A percentile compares a stretch with the other conserved stretches of the same genome.
Conservation (phyloP, 2,888 invertebrate species). For the Micropterix aruncella region DNA sequence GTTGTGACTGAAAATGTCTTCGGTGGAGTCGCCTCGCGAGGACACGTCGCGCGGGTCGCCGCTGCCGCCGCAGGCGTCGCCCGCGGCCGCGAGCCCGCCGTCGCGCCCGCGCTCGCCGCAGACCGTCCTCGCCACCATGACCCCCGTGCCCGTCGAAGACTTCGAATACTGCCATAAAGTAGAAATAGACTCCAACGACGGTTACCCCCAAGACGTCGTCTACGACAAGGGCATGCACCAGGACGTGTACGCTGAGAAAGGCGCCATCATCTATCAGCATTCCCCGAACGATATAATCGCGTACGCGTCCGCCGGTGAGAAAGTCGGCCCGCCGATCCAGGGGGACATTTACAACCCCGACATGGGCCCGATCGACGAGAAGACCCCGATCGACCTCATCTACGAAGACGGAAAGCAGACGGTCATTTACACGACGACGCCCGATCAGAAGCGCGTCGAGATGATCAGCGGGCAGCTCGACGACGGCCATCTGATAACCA, state of each 20-base stretch:
- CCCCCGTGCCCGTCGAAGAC: conserved; percentile 72
- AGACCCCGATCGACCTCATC: conserved; percentile 66
- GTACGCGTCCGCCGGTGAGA: conserved; percentile 19
- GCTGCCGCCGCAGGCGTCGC: conserved; percentile 32
- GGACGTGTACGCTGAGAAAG: conserved; percentile 38
- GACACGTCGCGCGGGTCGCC: conserved; percentile 30
- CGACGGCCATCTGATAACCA: conserved; percentile 38
- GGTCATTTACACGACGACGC: conserved; percentile 66
- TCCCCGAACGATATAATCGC: conserved; percentile 24
- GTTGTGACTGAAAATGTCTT: conserved; percentile 13
- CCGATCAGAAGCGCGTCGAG: conserved; percentile 68
- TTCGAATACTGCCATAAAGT: conserved; percentile 43
- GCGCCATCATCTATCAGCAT: conserved; percentile 34
- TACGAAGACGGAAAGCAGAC: conserved; percentile 77
- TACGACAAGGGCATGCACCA: conserved; percentile 42
- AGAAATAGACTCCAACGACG: conserved; percentile 45
- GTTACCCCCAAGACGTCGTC: conserved; percentile 44
- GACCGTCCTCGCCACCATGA: conserved; percentile 75
- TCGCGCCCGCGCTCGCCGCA: conserved; percentile 53
- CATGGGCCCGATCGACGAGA: conserved; percentile 44
- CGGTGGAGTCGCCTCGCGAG: conserved; percentile 13
- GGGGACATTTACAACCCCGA: conserved; percentile 36
- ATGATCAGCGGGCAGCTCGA: conserved; percentile 57
- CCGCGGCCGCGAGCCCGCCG: conserved; percentile 38
- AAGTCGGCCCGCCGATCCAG: conserved; percentile 22